Base-by-base conservation (phyloP, 2,113 vertebrate species). In the Geococcyx californianus region DNA sequence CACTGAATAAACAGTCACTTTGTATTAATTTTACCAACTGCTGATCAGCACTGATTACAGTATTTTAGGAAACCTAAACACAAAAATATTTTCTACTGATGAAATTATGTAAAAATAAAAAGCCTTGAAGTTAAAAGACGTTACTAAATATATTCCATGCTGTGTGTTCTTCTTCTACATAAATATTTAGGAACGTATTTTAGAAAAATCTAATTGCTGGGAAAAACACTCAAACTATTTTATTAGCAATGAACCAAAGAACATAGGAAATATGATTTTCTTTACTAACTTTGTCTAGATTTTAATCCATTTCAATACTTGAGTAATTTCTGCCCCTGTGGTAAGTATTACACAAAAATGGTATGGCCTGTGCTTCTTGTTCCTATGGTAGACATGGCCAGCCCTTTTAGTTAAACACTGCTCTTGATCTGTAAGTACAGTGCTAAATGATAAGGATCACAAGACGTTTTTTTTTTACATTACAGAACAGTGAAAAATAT, bases 21-120 rank as follows among this genome's bases (percentile, higher is more conserved):
- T 80, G 51, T 76, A 92, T 92, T 93, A 90, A 90, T 94, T 93
- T 92, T 92, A 95, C 91, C 90, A 92, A 93, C 77, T 78, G 89
- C 80, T 95, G 92, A 94, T 95, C 80, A 84, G 18, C 42, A 91
- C 62, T 68, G 63, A 85, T 73, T 83, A 78, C 40, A 83, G 33
- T 68, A 80, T 87, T 95, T 87, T 91, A 92, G 87, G 55, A 83
- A 34, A 78, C 23, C 29, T 47, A 91, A 94, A 78, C 28, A 73
- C 54, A 28, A 66, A 72, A 85, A 51, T 8, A 4, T 49, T 8
- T 87, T 94, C 73, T 73, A 33, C 34, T 64, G 42, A 38, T 74
- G 29, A 87, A 92, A 77, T 89, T 67, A 95, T 72, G 58, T 90
- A 83, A 89, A 84, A 91, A 51, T 87, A 76, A 80, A 72, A 59